These are phyloP conservation scores for Sapajus apella DNA, from an alignment of 2,113 vertebrate genomes.

Conservation along the genomic window DNA sequence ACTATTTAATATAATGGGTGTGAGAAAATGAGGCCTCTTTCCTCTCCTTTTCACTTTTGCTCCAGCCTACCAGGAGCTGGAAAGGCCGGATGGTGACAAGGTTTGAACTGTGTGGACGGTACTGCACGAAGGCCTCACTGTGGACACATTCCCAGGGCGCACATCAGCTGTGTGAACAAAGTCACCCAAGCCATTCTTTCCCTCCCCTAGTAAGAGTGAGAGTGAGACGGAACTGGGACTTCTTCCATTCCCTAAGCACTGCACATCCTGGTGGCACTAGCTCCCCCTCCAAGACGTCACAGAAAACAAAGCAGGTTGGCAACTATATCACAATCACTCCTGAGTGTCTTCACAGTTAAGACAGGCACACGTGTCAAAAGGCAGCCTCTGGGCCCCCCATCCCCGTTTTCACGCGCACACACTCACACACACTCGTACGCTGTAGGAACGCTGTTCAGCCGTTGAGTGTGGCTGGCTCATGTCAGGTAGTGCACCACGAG, in stretches of 20 bases:
- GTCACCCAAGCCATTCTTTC: neutral
- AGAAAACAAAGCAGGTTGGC: constrained; percentile 47
- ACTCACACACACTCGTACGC: neutral
- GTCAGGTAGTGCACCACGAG: constrained; percentile 94
- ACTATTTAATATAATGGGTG: neutral
- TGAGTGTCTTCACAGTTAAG: constrained; percentile 67
- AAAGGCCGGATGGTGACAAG: neutral
- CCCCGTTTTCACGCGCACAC: neutral
- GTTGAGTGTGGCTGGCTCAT: constrained; percentile 80
- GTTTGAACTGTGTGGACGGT: neutral
- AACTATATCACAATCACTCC: constrained; percentile 44
- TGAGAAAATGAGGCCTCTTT: neutral
- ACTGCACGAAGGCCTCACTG: neutral
- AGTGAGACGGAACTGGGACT: neutral
- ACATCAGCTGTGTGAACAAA: neutral
- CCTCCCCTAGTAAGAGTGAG: neutral
- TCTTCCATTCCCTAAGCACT: constrained; percentile 20
- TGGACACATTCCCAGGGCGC: neutral
- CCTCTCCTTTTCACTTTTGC: neutral
- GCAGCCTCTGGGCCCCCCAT: neutral
- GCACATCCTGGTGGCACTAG: neutral
- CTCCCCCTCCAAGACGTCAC: constrained; percentile 18
- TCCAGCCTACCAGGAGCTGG: neutral
- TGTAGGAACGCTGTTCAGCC: neutral
- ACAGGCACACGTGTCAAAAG: constrained; percentile 2